A percentile compares a stretch with the other conserved stretches of the same genome.
Conservation (phyloP, 2,888 invertebrate species). For the Drosophila kokeensis region DNA sequence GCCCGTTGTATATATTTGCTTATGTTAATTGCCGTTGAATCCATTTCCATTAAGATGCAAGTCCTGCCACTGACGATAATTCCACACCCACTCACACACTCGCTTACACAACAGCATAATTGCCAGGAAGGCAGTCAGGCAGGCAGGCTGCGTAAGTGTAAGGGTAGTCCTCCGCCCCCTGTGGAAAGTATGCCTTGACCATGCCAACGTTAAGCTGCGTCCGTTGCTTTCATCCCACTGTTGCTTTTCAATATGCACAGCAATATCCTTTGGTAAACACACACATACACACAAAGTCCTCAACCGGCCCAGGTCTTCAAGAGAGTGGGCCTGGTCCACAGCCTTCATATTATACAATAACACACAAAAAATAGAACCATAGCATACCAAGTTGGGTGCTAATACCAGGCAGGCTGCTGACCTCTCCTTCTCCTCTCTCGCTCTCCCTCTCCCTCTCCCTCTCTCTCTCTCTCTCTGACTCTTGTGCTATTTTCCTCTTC, state of each 20-base stretch:
- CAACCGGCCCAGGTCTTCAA: conserved; percentile 8
- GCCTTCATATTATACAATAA: conserved; percentile 78
- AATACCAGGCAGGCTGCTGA: conserved; percentile 52
- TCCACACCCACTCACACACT: conserved; percentile 62
- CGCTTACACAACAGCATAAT: conserved; percentile 58
- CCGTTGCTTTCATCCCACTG: conserved; percentile 52
- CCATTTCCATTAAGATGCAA: conserved; percentile 83
- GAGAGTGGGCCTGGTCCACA: conserved; percentile 8
- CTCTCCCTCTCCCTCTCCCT: not conserved
- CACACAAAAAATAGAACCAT: conserved; percentile 64
- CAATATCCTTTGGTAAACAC: conserved; percentile 81
- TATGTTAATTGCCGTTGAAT: conserved; percentile 84
- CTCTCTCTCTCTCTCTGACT: not conserved
- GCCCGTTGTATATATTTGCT: conserved; percentile 82
- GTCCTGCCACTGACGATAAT: conserved; percentile 78
- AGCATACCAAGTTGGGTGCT: conserved; percentile 73
- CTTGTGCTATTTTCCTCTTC: not conserved
- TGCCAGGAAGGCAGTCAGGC: conserved; percentile 54
- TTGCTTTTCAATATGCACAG: conserved; percentile 81
- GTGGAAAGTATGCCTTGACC: conserved; percentile 75
- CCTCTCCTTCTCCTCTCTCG: conserved; percentile 2
- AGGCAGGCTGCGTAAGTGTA: conserved; percentile 31
- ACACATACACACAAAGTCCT: conserved; percentile 38
- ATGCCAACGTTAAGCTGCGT: conserved; percentile 65
- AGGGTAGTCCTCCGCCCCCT: conserved; percentile 8